These are phyloP conservation scores for Echinops telfairi DNA, from an alignment of 2,113 vertebrate genomes.

Conservation along the genomic window DNA sequence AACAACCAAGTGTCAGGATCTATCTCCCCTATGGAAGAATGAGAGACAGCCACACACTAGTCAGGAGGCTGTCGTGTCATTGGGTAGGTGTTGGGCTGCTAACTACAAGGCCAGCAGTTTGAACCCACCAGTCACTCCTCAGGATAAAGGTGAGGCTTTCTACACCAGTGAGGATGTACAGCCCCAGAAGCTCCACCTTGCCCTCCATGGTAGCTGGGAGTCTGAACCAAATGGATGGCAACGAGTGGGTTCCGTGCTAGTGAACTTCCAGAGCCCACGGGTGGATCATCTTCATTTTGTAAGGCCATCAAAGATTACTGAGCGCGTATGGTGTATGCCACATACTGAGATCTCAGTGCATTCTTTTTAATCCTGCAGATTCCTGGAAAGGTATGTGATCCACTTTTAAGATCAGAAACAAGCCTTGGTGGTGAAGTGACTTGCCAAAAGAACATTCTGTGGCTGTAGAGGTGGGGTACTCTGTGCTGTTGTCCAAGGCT, in stretches of 20 bases:
- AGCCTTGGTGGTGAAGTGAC: not conserved
- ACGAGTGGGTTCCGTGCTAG: not conserved
- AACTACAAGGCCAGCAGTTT: no score
- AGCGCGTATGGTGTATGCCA: not conserved
- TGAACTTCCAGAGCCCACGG: not conserved
- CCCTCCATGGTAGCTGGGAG: no score
- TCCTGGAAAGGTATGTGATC: not conserved
- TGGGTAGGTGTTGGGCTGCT: no score
- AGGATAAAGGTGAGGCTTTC: no score
- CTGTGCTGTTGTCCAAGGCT: not conserved
- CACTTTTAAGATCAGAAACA: conserved; percentile 23
- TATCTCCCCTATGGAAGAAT: not conserved
- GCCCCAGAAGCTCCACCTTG: no score
- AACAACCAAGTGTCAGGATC: not conserved
- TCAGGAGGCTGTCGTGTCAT: no score
- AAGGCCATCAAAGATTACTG: not conserved
- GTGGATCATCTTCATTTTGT: not conserved
- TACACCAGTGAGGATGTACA: no score
- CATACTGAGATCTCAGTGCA: not conserved
- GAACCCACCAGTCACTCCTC: no score
- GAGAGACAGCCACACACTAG: no score
- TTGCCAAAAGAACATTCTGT: not conserved
- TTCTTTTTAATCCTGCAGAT: conserved; percentile 10
- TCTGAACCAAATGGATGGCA: no score
- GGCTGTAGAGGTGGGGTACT: not conserved